Base-by-base conservation (phyloP, 2,888 invertebrate genomes). In the Drosophila mimetica region DNA sequence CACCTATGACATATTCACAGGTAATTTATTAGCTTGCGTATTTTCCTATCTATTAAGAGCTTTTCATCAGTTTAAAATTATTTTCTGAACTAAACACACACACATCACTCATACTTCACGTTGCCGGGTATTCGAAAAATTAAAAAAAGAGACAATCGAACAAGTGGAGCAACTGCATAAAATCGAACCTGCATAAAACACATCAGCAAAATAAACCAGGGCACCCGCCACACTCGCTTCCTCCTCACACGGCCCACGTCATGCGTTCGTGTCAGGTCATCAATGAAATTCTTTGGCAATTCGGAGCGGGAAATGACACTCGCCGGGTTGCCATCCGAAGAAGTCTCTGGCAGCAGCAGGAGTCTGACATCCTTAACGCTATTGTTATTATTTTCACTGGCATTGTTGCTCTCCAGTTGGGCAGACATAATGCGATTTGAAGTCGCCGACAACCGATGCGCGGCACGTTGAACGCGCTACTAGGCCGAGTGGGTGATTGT, bases 201-300 rank as follows among this genome's bases (percentile, higher is more conserved):
- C 77, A 88, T 89, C 64, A 75, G 57, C 42, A 88, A 64, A 44
- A 90, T 79, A 54, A 89, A 90, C 88, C 88, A 90, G 57, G 89
- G 89, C 55, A 89, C 74, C 52, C 79, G 83, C 86, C 89, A 82
- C 9, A 64, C 46, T 2, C 72, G 69, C 64, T 59, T 66, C 18
- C 77, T 60, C 48, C 11, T 20, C 30, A 47, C 44, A 47, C 30
- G 39, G 32, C 25, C 30, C 9, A 5, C 51, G 5, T 11, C 37
- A 14, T 7, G 25, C 14, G 39, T 25, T 22, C 14, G 42, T 22
- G 77, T 79, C 61, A 83, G 76, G 67, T 83, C 80, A 75, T 78
- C 79, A 64, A 87, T 77, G 74, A 79, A 80, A 39, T 75, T 74
- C 69, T 80, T 75, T 41, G 78, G 77, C 50, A 77, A 41, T 7